These are phyloP conservation scores for Heliconius eleuchia DNA, from an alignment of 1,140 invertebrate species.

Conservation along the genomic window DNA sequence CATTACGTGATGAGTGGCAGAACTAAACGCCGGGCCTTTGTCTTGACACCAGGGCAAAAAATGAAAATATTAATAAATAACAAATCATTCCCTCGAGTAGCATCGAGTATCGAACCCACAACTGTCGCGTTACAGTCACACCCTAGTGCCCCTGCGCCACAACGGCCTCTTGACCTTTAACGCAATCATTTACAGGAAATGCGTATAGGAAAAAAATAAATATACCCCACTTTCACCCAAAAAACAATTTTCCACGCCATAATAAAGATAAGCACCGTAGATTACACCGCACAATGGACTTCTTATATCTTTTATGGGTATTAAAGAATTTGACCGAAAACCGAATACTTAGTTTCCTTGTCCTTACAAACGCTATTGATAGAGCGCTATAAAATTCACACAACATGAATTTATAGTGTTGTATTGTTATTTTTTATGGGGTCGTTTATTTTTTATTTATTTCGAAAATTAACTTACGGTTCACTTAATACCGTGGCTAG, in stretches of 20 bases:
- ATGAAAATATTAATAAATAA: too few species aligned
- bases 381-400: background rate
- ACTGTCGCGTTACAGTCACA: too few species aligned
- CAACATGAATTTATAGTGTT: background rate
- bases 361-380: background rate
- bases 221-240: background rate
- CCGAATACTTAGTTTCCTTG: background rate
- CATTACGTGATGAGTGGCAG: too few species aligned
- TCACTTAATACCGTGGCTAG: too few species aligned
- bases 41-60: too few species aligned
- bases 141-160: too few species aligned
- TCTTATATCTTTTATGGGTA: conserved; percentile 8
- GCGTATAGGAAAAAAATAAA: background rate
- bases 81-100: too few species aligned
- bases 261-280: background rate
- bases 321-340: background rate
- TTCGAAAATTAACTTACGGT: too few species aligned
- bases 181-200: background rate
- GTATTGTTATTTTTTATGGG: background rate
- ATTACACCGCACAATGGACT: background rate
- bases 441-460: background rate
- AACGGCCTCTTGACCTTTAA: background rate
- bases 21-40: too few species aligned
- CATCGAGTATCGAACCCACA: too few species aligned
- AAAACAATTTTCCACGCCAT: background rate